These are phyloP conservation scores for Sinocyclocheilus maitianheensis DNA, from an alignment of 2,113 vertebrate genomes.

Conservation along the genomic window DNA sequence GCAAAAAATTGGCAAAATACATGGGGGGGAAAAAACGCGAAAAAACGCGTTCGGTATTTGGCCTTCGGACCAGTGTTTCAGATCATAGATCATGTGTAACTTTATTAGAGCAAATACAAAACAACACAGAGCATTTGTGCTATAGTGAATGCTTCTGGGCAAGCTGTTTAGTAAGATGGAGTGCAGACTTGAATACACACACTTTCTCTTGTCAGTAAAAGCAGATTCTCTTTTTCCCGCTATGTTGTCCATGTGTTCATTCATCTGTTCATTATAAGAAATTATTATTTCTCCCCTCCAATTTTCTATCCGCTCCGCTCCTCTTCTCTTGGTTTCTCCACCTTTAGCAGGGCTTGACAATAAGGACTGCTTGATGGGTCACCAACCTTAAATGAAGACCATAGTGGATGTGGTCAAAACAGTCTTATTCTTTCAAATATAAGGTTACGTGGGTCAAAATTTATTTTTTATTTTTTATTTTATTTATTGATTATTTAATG, in stretches of 20 bases:
- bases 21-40: no score
- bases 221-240: not conserved
- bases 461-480: not conserved
- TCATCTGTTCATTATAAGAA: not conserved
- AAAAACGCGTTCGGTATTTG: no score
- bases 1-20: no score
- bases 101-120: not conserved
- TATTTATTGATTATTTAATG: no score
- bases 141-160: not conserved
- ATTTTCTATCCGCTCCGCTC: not conserved
- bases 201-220: not conserved
- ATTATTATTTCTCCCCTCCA: not conserved
- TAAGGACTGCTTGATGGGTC: not conserved
- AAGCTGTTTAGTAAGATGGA: not conserved
- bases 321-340: not conserved
- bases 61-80: no score
- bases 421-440: not conserved
- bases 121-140: not conserved
- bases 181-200: not conserved
- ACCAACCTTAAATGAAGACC: not conserved
- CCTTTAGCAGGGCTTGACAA: not conserved
- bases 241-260: constrained; percentile 5
- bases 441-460: not conserved
- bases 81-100: not conserved
- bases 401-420: not conserved